Evolutionary conservation across 2,113 vertebrate genomes (phyloP).

Genomic region (Eidolon helvum): DNA sequence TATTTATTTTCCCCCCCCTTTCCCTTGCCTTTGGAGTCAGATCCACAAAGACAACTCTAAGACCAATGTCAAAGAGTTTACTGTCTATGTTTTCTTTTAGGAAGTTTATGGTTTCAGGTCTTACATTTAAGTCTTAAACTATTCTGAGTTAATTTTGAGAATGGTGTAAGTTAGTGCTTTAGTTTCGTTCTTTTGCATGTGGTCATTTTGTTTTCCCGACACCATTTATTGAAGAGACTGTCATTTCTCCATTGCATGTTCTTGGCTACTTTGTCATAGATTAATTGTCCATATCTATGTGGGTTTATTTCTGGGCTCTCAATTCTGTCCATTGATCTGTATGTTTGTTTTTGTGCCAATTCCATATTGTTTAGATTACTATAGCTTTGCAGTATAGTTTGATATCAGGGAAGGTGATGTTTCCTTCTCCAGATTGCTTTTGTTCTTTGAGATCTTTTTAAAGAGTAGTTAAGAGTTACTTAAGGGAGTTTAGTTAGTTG

Average conservation of each 20-base stretch:
- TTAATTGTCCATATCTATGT: not conserved
- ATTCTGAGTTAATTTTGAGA: not conserved
- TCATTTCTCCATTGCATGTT: not conserved
- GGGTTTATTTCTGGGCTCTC: not conserved
- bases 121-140: not conserved
- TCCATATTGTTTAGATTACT: too few species aligned
- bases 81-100: not conserved
- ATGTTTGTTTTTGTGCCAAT: not conserved
- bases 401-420: too few species aligned
- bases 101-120: not conserved
- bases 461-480: not conserved
- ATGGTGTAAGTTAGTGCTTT: not conserved
- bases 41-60: not conserved
- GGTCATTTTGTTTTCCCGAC: not conserved
- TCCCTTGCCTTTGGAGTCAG: not conserved
- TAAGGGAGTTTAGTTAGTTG: not conserved
- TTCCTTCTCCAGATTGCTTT: too few species aligned
- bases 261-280: not conserved
- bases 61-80: not conserved
- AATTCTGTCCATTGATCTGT: not conserved
- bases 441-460: not conserved
- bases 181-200: not conserved
- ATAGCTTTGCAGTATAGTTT: too few species aligned
- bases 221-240: not conserved
- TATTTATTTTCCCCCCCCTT: not conserved